Base-by-base conservation (phyloP, 2,888 invertebrate species). In the Sceliomorpha sp. region DNA sequence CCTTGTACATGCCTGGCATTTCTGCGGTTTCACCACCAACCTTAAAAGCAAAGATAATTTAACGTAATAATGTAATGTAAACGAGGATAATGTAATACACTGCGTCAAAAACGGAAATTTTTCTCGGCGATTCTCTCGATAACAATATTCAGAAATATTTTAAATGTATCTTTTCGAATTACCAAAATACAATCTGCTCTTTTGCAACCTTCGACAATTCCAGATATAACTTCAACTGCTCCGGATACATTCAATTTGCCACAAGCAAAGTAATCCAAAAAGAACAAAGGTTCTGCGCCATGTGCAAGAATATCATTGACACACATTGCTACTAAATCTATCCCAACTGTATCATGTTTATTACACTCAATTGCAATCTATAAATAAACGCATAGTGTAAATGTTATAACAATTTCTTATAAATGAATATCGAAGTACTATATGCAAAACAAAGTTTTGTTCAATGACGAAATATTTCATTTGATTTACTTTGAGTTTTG, bases 291-390 rank as follows among this genome's bases (percentile, higher is more conserved):
- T 80, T 97, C 96, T 0, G 98, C 99, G 36, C 98, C 98, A 68
- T 97, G 95, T 74, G 97, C 97, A 42, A 99, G 89, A 47, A 99
- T 93, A 88, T 99, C 98, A 89, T 99, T 99, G 37, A 96, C 98
- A 84, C 98, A 98, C 97, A 98, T 98, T 2, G 98, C 99, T 1
- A 99, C 98, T 24, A 99, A 90, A 89, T 99, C 99, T 77, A 96
- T 94, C 0, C 99, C 99, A 51, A 99, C 92, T 0, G 94, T 93
- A 78, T 94, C 92, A 88, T 96, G 97, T 53, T 93, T 91, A 9
- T 92, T 91, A 83, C 93, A 92, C 62, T 91, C 91, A 82, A 97
- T 93, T 0, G 98, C 97, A 75, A 98, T 92, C 96, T 96, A 85
- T 0, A 91, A 91, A 89, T 24, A 48, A 42, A 59, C n/a, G n/a